phyloP scores from a whole-genome alignment of 2,797 vertebrate species.

The Melanotaenia boesemani region DNA sequence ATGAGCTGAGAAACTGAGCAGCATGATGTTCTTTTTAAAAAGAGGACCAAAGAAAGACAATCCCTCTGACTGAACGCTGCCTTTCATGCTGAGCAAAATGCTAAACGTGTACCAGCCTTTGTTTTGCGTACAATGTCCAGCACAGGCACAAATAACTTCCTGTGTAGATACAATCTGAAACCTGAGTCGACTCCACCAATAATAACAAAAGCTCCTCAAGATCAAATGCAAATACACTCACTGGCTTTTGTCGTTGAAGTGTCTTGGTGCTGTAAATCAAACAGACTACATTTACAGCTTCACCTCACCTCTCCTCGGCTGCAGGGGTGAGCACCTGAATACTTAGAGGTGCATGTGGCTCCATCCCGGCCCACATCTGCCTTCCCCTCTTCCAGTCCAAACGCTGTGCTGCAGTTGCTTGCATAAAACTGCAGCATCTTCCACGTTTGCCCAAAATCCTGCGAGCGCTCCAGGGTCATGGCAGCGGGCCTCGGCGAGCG shows the following conservation, averaged over 20 bases:
- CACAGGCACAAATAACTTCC: conserved; percentile 1
- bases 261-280: neutral
- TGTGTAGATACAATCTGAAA: conserved; percentile 9
- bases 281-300: neutral
- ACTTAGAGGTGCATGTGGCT: conserved; percentile 92
- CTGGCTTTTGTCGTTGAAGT: neutral
- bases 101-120: neutral
- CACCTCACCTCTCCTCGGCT: conserved; percentile 94
- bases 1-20: neutral
- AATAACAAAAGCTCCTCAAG: neutral
- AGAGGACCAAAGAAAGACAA: neutral
- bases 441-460: conserved; percentile 94
- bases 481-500: conserved; percentile 91
- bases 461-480: conserved; percentile 95
- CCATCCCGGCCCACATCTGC: conserved; percentile 65
- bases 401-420: conserved; percentile 88
- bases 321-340: conserved; percentile 91
- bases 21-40: neutral
- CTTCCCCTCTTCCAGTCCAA: conserved; percentile 88
- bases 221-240: neutral
- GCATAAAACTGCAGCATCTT: conserved; percentile 91
- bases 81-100: neutral
- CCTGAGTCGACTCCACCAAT: neutral
- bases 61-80: neutral
- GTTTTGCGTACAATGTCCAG: conserved; percentile 9